Conservation (phyloP, 2,888 invertebrate species). For the Dicycla oo region DNA sequence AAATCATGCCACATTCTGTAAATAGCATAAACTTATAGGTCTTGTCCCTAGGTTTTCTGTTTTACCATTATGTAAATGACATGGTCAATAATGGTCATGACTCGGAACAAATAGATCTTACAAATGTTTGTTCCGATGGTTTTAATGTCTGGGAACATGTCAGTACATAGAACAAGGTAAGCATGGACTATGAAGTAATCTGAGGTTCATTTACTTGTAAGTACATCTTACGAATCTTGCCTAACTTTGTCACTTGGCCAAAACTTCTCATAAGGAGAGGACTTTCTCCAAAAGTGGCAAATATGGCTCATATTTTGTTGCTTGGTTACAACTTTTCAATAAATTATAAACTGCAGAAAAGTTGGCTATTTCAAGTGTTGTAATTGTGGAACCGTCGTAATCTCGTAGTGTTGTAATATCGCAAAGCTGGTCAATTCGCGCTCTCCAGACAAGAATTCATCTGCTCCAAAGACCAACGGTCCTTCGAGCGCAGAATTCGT, state of each 20-base stretch:
- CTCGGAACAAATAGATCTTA: constrained; percentile 42
- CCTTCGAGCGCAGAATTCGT: background rate
- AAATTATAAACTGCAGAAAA: background rate
- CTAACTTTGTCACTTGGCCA: background rate
- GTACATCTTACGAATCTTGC: background rate
- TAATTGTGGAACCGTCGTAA: too few species aligned
- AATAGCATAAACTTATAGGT: constrained; percentile 8
- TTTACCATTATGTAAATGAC: constrained; percentile 25
- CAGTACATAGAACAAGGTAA: constrained; percentile 16
- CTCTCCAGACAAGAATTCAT: background rate
- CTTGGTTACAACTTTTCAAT: too few species aligned
- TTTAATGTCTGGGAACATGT: constrained; percentile 11
- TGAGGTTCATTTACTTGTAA: constrained; percentile 17
- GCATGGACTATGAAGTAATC: constrained; percentile 6
- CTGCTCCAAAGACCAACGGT: background rate
- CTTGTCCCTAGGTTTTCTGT: constrained; percentile 22
- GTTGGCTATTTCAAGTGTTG: too few species aligned
- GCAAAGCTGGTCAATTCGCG: too few species aligned
- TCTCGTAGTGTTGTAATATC: too few species aligned
- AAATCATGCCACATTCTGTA: constrained; percentile 6
- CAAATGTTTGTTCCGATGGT: constrained; percentile 45
- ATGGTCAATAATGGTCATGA: constrained; percentile 23
- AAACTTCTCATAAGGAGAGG: background rate
- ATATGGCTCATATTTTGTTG: background rate
- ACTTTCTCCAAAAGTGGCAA: background rate